Percentiles rank a stretch among this genome's conserved stretches.
phyloP scores from a whole-genome alignment of 2,113 vertebrate genomes.

The Daphoenositta chrysoptera region DNA sequence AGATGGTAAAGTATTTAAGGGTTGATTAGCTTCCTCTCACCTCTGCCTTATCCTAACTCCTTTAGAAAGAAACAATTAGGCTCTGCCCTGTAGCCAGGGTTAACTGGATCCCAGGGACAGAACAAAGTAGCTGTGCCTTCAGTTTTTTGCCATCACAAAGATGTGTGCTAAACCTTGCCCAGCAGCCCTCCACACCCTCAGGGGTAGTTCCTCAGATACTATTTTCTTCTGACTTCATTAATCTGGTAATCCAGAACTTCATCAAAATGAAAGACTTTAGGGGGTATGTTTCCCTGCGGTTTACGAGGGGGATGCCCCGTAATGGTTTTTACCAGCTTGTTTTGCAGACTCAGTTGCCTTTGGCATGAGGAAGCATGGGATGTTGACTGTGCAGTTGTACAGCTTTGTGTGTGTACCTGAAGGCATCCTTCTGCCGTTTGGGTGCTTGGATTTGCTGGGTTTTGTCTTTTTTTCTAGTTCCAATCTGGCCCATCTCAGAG shows the following conservation, averaged over 20 bases:
- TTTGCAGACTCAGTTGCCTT: not conserved
- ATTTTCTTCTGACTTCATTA: not conserved
- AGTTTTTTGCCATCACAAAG: not conserved
- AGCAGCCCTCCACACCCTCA: not conserved
- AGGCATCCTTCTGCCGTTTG: not conserved
- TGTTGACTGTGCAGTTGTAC: not conserved
- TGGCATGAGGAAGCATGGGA: not conserved
- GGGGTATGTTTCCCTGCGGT: not conserved
- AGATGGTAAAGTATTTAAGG: conserved; percentile 6
- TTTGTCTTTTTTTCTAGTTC: not conserved
- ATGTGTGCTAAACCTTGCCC: not conserved
- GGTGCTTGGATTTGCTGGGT: not conserved
- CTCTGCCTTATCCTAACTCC: not conserved
- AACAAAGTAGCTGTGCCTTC: not conserved
- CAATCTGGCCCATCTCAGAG: not conserved
- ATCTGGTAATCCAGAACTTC: not conserved
- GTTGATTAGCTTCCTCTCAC: not conserved
- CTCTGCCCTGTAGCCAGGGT: not conserved
- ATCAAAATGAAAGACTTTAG: not conserved
- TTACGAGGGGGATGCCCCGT: not conserved
- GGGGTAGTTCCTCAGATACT: not conserved
- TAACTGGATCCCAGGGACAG: not conserved
- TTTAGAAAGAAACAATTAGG: not conserved
- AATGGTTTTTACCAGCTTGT: not conserved
- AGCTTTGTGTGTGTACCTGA: not conserved